Evolutionary conservation across 1,140 invertebrate species (phyloP).

Genomic region (Ladona fulva): DNA sequence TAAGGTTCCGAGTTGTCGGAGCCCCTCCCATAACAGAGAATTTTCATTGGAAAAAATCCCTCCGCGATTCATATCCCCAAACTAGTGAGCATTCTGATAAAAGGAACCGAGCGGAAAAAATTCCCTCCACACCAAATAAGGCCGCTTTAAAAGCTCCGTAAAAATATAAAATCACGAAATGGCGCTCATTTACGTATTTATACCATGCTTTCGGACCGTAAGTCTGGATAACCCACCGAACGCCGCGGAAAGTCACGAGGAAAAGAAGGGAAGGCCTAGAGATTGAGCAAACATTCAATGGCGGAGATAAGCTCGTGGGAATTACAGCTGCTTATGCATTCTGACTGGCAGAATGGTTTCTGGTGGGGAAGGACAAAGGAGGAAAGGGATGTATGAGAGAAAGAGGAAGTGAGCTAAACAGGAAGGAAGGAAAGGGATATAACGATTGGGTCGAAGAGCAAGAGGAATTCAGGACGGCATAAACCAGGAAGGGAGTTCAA

Average conservation of each 20-base stretch:
- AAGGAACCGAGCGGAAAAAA: no score
- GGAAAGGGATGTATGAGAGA: no score
- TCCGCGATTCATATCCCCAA: no score
- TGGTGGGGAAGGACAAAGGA: not conserved
- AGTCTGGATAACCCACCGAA: no score
- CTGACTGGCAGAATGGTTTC: not conserved
- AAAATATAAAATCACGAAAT: not conserved
- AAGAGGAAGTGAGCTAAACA: not conserved
- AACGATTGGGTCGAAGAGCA: not conserved
- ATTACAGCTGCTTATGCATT: not conserved
- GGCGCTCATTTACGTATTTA: not conserved
- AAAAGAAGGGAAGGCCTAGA: not conserved
- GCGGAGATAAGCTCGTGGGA: not conserved
- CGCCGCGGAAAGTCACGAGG: no score
- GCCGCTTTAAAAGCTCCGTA: no score
- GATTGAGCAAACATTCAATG: not conserved
- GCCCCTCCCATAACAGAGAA: no score
- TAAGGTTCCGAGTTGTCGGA: no score
- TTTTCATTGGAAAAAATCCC: no score
- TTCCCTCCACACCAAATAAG: no score
- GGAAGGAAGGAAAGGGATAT: not conserved
- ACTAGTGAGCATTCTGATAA: no score
- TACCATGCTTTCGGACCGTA: not conserved
- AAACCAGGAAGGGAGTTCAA: not conserved
- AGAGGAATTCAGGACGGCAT: not conserved